Conservation (phyloP, 2,888 invertebrate genomes). For the Stegana nigrithorax region DNA sequence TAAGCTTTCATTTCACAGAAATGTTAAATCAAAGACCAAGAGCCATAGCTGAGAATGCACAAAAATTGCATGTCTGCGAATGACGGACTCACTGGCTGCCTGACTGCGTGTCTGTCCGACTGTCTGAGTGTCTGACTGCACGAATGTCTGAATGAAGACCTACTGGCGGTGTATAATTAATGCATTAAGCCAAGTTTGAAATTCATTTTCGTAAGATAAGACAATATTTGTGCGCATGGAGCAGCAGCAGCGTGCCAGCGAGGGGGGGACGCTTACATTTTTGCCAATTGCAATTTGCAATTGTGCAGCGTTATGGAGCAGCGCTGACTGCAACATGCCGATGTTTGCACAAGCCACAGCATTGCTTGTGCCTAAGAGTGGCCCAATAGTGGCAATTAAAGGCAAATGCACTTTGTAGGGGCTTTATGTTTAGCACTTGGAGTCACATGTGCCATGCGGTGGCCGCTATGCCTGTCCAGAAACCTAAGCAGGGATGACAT, state of each 20-base stretch:
- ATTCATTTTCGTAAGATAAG: not conserved
- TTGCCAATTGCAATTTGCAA: too few relatives aligned
- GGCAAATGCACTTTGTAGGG: too few relatives aligned
- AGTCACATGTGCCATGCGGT: too few relatives aligned
- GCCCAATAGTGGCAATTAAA: too few relatives aligned
- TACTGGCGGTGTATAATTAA: slow-evolving; percentile 7
- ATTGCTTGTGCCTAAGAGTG: not conserved
- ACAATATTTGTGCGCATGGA: not conserved
- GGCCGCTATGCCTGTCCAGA: too few relatives aligned
- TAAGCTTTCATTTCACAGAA: not conserved
- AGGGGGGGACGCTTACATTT: too few relatives aligned
- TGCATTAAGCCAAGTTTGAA: slow-evolving; percentile 5
- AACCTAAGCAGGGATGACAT: too few relatives aligned
- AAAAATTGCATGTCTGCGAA: not conserved
- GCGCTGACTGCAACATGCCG: not conserved
- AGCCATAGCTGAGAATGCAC: not conserved
- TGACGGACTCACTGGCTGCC: not conserved
- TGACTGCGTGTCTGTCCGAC: not conserved
- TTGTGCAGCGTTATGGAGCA: not conserved
- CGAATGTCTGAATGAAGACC: slow-evolving; percentile 4
- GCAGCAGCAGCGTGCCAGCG: too few relatives aligned
- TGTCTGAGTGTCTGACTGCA: not conserved
- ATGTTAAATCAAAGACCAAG: too few relatives aligned
- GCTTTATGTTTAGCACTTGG: too few relatives aligned
- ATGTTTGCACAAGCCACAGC: not conserved